These are phyloP conservation scores for Caenorhabditis sp. DNA, from an alignment of 2,888 invertebrate genomes.

Conservation along the genomic window DNA sequence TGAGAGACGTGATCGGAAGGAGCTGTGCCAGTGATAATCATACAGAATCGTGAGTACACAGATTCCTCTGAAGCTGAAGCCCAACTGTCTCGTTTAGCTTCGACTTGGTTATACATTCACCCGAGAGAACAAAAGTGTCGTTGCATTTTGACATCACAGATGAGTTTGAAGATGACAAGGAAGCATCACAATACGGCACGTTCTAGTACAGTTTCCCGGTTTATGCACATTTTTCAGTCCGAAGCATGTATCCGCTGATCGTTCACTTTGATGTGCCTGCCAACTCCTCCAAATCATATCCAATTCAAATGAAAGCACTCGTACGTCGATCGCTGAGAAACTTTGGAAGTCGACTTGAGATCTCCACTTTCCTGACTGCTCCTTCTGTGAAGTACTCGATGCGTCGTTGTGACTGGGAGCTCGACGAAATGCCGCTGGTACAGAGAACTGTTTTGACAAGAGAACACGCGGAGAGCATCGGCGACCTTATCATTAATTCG, in stretches of 20 bases:
- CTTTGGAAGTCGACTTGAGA: background rate
- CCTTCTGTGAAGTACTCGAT: background rate
- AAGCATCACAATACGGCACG: no score
- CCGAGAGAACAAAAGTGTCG: background rate
- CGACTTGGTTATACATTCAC: slow-evolving; percentile 18
- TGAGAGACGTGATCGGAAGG: no score
- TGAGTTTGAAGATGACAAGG: no score
- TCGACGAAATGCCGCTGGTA: no score
- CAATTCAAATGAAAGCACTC: slow-evolving; percentile 15
- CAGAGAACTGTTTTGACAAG: no score
- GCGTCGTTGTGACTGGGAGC: slow-evolving; percentile 8
- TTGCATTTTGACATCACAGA: slow-evolving; percentile 1
- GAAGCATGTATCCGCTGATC: background rate
- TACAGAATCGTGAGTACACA: no score
- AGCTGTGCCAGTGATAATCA: no score
- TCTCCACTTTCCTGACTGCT: background rate
- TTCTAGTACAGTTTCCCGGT: no score
- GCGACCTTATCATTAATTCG: background rate
- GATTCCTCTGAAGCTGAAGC: no score
- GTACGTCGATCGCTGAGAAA: background rate
- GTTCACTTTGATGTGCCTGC: slow-evolving; percentile 8
- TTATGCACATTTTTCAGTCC: slow-evolving; percentile 10
- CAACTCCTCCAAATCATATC: background rate
- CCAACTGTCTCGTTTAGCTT: slow-evolving; percentile 12
- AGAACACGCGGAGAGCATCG: no score